phyloP scores from a whole-genome alignment of 2,888 invertebrate species.

The Orchesella flavescens region DNA sequence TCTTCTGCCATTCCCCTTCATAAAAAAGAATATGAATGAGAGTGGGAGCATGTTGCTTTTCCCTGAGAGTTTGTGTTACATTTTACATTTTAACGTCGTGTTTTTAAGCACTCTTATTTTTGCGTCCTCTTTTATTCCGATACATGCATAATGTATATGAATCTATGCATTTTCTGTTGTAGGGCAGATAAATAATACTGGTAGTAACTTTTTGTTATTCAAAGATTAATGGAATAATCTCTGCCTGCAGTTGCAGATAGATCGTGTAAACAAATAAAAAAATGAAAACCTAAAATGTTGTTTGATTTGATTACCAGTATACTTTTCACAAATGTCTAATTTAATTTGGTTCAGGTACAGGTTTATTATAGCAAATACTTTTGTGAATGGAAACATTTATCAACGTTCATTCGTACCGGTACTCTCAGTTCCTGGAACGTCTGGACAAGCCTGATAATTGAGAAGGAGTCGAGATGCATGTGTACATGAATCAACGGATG shows the following conservation, averaged over 20 bases:
- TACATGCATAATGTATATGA: background rate
- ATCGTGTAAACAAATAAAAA: too few relatives aligned
- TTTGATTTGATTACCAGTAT: too few relatives aligned
- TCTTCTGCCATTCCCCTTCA: background rate
- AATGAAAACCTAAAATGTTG: too few relatives aligned
- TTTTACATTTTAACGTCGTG: conserved; percentile 48
- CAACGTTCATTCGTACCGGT: conserved; percentile 80
- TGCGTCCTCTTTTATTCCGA: background rate
- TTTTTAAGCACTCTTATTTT: background rate
- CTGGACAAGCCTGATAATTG: conserved; percentile 94
- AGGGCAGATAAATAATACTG: background rate
- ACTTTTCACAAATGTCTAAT: background rate
- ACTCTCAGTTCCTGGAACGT: conserved; percentile 91
- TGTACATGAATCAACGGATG: conserved; percentile 94
- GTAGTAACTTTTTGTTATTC: conserved; percentile 1
- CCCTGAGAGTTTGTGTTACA: background rate
- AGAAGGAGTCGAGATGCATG: conserved; percentile 91
- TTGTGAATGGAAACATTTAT: background rate
- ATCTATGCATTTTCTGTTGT: background rate
- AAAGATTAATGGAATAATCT: conserved; percentile 28
- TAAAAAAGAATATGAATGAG: too few relatives aligned
- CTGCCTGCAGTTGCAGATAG: background rate
- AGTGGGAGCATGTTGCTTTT: too few relatives aligned
- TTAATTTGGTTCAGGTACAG: background rate
- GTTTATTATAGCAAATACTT: too few relatives aligned